Evolutionary conservation across 2,888 invertebrate genomes (phyloP).

Genomic region (Incurvaria masculella): DNA sequence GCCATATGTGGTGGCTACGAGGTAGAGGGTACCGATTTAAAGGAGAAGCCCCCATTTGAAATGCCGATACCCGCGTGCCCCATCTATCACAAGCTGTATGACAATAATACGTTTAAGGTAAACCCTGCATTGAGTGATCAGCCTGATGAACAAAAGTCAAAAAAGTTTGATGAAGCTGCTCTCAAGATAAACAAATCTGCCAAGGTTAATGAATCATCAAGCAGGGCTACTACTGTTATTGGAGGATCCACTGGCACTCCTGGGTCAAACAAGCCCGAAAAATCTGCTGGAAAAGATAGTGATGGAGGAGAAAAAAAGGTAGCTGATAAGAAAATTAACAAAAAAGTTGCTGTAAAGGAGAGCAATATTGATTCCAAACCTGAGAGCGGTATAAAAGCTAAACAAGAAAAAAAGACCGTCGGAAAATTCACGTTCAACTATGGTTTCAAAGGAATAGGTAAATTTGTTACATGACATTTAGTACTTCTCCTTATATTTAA

Average conservation of each 20-base stretch:
- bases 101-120: conserved; percentile 29
- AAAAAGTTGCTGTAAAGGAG: too few species aligned
- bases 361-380: background rate
- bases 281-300: background rate
- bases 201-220: background rate
- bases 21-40: conserved; percentile 38
- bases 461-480: conserved; percentile 24
- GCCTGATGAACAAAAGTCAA: background rate
- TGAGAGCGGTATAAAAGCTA: background rate
- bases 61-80: conserved; percentile 42
- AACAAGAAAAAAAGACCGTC: conserved; percentile 24
- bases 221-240: background rate
- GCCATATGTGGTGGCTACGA: conserved; percentile 45
- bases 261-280: background rate
- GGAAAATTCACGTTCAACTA: conserved; percentile 41
- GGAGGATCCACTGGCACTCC: background rate
- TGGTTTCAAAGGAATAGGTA: conserved; percentile 51
- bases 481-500: conserved; percentile 15
- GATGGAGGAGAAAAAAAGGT: background rate
- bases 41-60: conserved; percentile 29
- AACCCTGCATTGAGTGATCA: background rate
- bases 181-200: background rate
- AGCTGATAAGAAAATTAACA: background rate
- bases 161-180: too few species aligned
- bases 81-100: conserved; percentile 42